Evolutionary conservation across 1,140 invertebrate genomes (phyloP).

Genomic region (Mactra quadrangularis): DNA sequence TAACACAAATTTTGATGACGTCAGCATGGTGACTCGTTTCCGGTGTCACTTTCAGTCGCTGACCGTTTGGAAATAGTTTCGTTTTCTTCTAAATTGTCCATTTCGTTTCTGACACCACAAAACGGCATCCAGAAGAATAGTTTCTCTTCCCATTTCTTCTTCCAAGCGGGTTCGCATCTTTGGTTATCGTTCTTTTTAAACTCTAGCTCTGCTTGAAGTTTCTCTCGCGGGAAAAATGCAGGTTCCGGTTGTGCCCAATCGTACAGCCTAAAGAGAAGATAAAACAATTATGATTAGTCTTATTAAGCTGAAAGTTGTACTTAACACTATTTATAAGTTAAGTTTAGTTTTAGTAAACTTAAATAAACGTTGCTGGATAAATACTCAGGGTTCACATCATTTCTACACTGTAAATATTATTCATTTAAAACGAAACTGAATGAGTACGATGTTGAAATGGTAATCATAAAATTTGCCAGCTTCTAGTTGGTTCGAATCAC

Average conservation of each 20-base stretch:
- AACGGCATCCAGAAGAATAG: conserved; percentile 63
- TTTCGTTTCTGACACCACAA: conserved; percentile 32
- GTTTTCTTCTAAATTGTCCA: not conserved
- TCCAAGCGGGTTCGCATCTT: conserved; percentile 16
- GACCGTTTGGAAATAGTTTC: not conserved
- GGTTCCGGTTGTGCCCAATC: conserved; percentile 40
- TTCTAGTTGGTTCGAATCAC: no score
- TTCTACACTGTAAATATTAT: no score
- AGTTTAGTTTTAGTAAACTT: no score
- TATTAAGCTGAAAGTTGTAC: no score
- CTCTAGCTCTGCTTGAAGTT: conserved; percentile 49
- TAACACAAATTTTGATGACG: no score
- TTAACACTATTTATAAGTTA: no score
- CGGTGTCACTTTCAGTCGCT: not conserved
- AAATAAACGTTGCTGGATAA: no score
- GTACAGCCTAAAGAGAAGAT: conserved; percentile 31
- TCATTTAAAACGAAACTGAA: no score
- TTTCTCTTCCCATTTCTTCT: conserved; percentile 53
- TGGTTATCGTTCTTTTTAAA: conserved; percentile 2
- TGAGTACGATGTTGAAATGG: no score
- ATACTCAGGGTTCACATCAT: no score
- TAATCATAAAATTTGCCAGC: no score
- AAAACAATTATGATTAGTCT: no score
- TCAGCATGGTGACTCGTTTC: conserved; percentile 5
- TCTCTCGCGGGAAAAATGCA: conserved; percentile 63